Percentiles rank a stretch among this genome's conserved stretches.
These are phyloP conservation scores for Falco cherrug DNA, from an alignment of 2,797 vertebrate species.

Conservation along the genomic window DNA sequence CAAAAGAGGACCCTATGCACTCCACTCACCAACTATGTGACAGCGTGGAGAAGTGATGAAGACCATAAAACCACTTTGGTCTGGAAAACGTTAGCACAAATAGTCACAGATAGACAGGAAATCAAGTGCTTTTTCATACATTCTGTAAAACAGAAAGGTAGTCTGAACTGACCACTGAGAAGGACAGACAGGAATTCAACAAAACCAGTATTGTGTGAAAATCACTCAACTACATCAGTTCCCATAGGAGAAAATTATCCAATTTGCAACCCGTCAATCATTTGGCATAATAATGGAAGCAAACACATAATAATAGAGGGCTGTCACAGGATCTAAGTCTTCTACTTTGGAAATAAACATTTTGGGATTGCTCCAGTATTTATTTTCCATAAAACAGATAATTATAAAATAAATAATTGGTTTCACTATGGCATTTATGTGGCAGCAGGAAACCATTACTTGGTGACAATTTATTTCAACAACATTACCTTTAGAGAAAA, in stretches of 20 bases:
- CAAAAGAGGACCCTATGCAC: neutral
- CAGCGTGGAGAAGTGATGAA: neutral
- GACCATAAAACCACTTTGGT: neutral
- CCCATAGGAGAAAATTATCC: slow-evolving; percentile 10
- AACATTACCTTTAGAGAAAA: neutral
- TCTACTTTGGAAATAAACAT: slow-evolving; percentile 27
- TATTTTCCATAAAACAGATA: slow-evolving; percentile 33
- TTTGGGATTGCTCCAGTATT: neutral
- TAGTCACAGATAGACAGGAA: neutral
- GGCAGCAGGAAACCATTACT: slow-evolving; percentile 12
- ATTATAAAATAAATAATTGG: slow-evolving; percentile 52
- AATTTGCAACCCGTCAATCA: slow-evolving; percentile 16
- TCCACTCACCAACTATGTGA: neutral
- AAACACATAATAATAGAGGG: neutral
- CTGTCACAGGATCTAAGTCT: neutral
- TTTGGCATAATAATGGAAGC: neutral
- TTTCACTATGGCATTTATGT: slow-evolving; percentile 14
- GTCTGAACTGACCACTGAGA: neutral
- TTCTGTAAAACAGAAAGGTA: neutral
- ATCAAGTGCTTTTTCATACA: neutral
- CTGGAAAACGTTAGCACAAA: neutral
- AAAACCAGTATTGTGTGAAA: neutral
- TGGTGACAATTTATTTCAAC: slow-evolving; percentile 24
- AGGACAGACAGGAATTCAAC: neutral
- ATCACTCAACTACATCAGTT: neutral